Base-by-base conservation (phyloP, 2,888 invertebrate genomes). In the Amphipyra tragopoginis region DNA sequence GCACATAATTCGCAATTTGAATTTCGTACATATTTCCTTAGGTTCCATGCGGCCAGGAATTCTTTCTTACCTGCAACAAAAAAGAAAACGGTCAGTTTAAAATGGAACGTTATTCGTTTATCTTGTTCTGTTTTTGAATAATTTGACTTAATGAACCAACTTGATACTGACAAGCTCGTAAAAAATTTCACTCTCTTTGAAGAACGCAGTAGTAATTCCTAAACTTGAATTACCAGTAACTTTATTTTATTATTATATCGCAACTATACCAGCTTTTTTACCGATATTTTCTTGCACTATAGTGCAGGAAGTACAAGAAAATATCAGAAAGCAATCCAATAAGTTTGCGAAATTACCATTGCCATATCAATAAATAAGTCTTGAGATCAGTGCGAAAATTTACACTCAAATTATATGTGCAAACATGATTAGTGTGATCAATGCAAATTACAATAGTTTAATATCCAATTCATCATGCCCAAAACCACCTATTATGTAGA, bases 61-160 rank as follows among this genome's bases (percentile, higher is more conserved):
- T 77, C 82, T 77, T 77, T 68, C 93, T 93, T 92, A 93, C 93
- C 93, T 94, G 93, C 74, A 93, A 94, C 91, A 92, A 93, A 86
- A 85, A 75, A 87, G 81, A 83, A 83, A 65, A 63, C 66, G 62
- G 65, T 65, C 57, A 55, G 57, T 68, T 67, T 58, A 55, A 63
- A 68, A 63, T 63, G 65, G 50, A 67, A 67, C 49, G 36, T 48
- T 75, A 56, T 58, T 65, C 47, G 48, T 60, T 65, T 71, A 61
- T 64, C 44, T 70, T 51, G 54, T 64, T 75, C 59, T 54, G 43
- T 75, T 49, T 70, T 65, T 65, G 58, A 72, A 69, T 65, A 60
- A 53, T 52, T 72, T 68, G 60, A 66, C 38, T 50, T 47, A 62
- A 53, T 50, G 38, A 52, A 56, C 11, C 40, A 34, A 34, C 42